phyloP scores from a whole-genome alignment of 2,113 vertebrate species.

The Tetrao urogallus region DNA sequence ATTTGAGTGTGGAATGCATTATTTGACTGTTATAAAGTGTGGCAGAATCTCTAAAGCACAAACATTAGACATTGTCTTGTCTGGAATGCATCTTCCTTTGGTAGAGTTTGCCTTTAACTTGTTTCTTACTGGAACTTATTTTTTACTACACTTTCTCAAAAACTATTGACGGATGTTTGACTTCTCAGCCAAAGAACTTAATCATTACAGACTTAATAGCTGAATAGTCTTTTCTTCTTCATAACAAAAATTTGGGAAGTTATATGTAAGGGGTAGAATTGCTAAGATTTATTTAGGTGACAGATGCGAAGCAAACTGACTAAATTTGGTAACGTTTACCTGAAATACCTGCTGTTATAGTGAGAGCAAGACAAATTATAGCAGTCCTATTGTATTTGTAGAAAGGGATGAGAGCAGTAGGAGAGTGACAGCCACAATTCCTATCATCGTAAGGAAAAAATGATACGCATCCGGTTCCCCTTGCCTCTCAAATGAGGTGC shows the following conservation, averaged over 20 bases:
- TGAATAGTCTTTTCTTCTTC: background rate
- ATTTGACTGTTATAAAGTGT: background rate
- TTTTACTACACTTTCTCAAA: background rate
- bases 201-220: background rate
- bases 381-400: background rate
- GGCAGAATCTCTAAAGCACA: background rate
- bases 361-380: background rate
- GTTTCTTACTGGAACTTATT: background rate
- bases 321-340: background rate
- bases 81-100: background rate
- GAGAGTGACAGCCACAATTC: background rate
- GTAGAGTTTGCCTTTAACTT: background rate
- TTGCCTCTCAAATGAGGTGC: background rate
- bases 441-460: background rate
- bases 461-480: background rate
- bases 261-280: background rate
- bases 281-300: background rate
- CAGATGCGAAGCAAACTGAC: background rate
- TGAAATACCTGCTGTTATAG: conserved; percentile 19
- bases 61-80: background rate
- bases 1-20: background rate
- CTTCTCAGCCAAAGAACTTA: background rate
- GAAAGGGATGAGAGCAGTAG: background rate
- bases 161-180: background rate
- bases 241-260: background rate